A percentile compares a stretch with the other conserved stretches of the same genome.
These are phyloP conservation scores for Trichechus manatus DNA, from an alignment of 2,113 vertebrate species.

Conservation along the genomic window DNA sequence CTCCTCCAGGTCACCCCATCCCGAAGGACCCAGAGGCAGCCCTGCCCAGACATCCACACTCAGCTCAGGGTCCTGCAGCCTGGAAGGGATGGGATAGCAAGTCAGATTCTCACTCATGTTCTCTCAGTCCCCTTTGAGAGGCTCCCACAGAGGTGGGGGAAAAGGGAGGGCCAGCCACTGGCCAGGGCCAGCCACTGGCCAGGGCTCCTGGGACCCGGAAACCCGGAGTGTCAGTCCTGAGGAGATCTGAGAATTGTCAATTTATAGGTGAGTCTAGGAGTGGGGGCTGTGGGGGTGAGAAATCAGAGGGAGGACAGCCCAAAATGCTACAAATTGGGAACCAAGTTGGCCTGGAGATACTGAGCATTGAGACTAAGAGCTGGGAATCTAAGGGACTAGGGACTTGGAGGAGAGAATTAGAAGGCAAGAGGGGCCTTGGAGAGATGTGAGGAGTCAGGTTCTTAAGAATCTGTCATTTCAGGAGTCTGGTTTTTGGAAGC, in stretches of 20 bases:
- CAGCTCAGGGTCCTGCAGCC: constrained; percentile 57
- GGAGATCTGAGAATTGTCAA: background rate
- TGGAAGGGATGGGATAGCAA: constrained; percentile 15
- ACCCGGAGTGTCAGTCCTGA: background rate
- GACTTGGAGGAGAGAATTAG: background rate
- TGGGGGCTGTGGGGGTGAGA: background rate
- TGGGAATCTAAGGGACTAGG: background rate
- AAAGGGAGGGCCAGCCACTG: background rate
- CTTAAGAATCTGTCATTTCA: background rate
- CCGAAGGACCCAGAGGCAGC: constrained; percentile 67
- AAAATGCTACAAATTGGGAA: background rate
- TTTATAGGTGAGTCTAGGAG: background rate
- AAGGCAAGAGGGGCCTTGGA: background rate
- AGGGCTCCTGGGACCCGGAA: background rate
- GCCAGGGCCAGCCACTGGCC: background rate
- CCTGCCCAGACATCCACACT: constrained; percentile 75
- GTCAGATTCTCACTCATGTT: background rate
- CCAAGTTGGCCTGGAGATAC: background rate
- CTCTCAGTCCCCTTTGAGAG: background rate
- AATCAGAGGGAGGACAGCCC: background rate
- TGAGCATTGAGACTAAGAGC: background rate
- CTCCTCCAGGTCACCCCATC: constrained; percentile 66
- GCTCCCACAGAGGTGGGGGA: background rate
- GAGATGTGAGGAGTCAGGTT: background rate
- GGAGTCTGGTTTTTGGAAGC: constrained; percentile 34